phyloP scores from a whole-genome alignment of 92 coral and sea anemone species.

The Heteractis magnifica region DNA sequence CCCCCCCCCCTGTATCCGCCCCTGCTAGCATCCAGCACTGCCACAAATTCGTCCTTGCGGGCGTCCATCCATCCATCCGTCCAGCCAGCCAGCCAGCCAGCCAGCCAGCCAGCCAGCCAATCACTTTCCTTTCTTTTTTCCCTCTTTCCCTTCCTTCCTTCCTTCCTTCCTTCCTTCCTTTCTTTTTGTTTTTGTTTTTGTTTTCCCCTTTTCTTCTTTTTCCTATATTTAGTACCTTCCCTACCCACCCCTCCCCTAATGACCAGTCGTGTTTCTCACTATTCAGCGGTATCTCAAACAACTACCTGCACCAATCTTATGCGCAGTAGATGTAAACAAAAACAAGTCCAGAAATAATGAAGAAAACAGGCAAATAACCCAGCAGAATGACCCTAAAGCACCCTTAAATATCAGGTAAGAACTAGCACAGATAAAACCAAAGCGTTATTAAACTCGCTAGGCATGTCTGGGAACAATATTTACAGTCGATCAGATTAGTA shows the following conservation, averaged over 20 bases:
- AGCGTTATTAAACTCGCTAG: not conserved
- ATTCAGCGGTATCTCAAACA: not conserved
- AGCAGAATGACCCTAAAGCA: not conserved
- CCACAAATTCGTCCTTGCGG: too few species aligned
- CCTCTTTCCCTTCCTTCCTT: not conserved
- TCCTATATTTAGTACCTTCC: not conserved
- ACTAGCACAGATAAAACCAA: not conserved
- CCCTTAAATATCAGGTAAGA: not conserved
- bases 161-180: not conserved
- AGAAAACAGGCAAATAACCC: not conserved
- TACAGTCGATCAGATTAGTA: not conserved
- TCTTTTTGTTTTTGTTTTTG: too few species aligned
- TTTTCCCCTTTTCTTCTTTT: not conserved
- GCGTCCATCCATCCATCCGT: too few species aligned
- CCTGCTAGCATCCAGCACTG: too few species aligned
- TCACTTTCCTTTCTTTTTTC: not conserved
- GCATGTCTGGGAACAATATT: not conserved
- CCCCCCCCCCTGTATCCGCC: too few species aligned
- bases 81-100: too few species aligned
- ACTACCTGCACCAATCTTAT: not conserved
- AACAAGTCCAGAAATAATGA: not conserved
- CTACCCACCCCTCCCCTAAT: not conserved
- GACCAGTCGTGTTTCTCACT: not conserved
- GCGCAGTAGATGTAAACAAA: conserved; percentile 2
- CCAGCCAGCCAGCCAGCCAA: too few species aligned